phyloP scores from a whole-genome alignment of 2,888 invertebrate species.

The Cryptophagus acutangulus region DNA sequence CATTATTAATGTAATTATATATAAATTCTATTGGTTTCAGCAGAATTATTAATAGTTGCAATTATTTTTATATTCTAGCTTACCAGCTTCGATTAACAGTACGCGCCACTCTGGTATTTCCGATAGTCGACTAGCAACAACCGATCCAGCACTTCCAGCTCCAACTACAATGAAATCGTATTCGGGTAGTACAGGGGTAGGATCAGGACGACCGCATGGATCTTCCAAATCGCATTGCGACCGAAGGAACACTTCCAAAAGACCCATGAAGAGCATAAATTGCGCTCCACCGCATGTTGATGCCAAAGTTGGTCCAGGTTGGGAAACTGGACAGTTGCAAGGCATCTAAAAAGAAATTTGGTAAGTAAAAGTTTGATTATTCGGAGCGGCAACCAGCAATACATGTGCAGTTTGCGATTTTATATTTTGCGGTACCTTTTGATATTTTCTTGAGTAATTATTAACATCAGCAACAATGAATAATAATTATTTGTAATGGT shows the following conservation, averaged over 20 bases:
- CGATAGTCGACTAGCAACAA: conserved; percentile 65
- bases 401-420: too few species aligned
- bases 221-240: conserved; percentile 86
- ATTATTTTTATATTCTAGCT: conserved; percentile 8
- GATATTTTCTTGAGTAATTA: too few species aligned
- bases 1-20: too few species aligned
- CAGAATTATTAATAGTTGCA: not conserved
- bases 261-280: conserved; percentile 86
- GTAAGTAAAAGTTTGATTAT: not conserved
- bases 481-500: too few species aligned
- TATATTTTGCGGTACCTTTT: too few species aligned
- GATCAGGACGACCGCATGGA: conserved; percentile 71
- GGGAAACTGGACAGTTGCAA: conserved; percentile 77
- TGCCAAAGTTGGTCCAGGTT: conserved; percentile 77
- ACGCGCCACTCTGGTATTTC: conserved; percentile 71
- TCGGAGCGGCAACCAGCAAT: too few species aligned
- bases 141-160: conserved; percentile 67
- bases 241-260: conserved; percentile 77
- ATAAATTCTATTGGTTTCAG: not conserved
- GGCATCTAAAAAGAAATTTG: conserved; percentile 39
- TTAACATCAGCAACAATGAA: too few species aligned
- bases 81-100: conserved; percentile 68
- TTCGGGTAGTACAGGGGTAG: conserved; percentile 54
- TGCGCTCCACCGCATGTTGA: conserved; percentile 79
- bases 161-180: conserved; percentile 76